A percentile compares a stretch with the other conserved stretches of the same genome.
phyloP scores from a whole-genome alignment of 2,797 vertebrate genomes.

The Aselliscus stoliczkanus region DNA sequence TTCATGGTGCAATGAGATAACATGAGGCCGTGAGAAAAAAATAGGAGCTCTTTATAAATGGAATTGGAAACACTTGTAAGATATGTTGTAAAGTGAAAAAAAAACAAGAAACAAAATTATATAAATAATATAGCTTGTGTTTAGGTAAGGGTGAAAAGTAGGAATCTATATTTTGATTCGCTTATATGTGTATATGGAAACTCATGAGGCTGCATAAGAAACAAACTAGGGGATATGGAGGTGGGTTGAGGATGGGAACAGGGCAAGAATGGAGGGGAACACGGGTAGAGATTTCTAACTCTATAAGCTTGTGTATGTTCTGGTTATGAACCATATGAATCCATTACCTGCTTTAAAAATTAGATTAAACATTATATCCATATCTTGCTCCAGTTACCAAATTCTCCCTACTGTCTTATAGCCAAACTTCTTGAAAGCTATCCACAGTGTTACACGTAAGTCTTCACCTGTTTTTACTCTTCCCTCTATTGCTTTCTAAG shows the following conservation, averaged over 20 bases:
- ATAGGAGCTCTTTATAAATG: neutral
- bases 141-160: neutral
- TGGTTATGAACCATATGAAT: neutral
- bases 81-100: neutral
- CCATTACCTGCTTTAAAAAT: neutral
- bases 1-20: neutral
- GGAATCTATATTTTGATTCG: neutral
- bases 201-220: neutral
- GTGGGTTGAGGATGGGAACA: neutral
- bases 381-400: neutral
- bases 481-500: neutral
- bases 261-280: fast-evolving
- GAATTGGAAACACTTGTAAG: neutral
- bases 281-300: neutral
- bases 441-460: fast-evolving
- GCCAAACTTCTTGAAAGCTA: neutral
- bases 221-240: neutral
- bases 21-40: neutral
- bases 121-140: neutral
- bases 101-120: neutral
- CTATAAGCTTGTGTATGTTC: neutral
- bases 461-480: neutral
- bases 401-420: neutral
- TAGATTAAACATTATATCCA: neutral
- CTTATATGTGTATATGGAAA: neutral